A percentile compares a stretch with the other conserved stretches of the same genome.
These are phyloP conservation scores for Onychostoma macrolepis DNA, from an alignment of 2,113 vertebrate genomes.

Conservation along the genomic window DNA sequence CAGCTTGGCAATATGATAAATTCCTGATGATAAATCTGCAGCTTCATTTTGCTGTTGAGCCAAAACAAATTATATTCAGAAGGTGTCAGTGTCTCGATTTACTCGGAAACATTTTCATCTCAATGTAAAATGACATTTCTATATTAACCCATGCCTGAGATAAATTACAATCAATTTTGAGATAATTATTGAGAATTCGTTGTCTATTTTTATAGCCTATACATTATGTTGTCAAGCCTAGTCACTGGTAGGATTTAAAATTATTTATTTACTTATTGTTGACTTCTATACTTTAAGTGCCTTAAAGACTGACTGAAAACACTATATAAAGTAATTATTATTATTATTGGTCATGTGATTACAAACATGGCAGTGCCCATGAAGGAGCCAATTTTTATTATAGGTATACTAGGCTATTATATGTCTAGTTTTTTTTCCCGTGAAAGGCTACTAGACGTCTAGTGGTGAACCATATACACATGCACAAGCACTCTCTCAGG, in stretches of 20 bases:
- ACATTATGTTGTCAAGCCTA: neutral
- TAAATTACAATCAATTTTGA: neutral
- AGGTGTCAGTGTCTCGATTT: slow-evolving; percentile 16
- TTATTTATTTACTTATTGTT: neutral
- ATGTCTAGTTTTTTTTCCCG: neutral
- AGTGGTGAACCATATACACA: neutral
- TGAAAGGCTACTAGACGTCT: neutral
- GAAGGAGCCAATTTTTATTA: neutral
- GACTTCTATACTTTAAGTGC: neutral
- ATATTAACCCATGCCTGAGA: neutral
- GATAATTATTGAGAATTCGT: too few species aligned
- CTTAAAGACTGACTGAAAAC: neutral
- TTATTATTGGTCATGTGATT: neutral
- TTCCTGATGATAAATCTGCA: slow-evolving; percentile 5
- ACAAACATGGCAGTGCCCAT: neutral
- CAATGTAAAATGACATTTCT: neutral
- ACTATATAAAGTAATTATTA: neutral
- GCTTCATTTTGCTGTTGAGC: neutral
- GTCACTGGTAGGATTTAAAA: neutral
- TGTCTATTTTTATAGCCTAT: too few species aligned
- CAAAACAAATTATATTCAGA: slow-evolving; percentile 8
- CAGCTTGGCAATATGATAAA: slow-evolving; percentile 12
- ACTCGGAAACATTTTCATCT: neutral
- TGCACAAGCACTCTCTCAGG: neutral
- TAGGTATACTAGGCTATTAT: neutral